Conservation (phyloP, 2,113 vertebrate species). For the Perca flavescens region DNA sequence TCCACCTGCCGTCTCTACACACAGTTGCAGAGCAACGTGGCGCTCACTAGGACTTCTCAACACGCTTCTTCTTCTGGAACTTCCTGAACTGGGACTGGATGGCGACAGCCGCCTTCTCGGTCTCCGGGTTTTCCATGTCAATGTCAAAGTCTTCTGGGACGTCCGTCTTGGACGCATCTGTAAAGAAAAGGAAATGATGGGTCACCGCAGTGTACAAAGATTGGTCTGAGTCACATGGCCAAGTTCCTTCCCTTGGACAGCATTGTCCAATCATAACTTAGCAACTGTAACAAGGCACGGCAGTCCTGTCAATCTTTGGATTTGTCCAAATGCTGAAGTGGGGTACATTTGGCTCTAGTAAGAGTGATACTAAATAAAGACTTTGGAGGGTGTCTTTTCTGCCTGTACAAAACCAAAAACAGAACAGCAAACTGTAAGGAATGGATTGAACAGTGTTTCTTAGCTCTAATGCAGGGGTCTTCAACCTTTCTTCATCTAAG, state of each 20-base stretch:
- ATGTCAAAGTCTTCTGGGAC: constrained; percentile 96
- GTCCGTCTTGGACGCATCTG: constrained; percentile 94
- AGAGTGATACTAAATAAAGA: not conserved
- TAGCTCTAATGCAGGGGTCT: too few species aligned
- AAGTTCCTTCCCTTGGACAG: not conserved
- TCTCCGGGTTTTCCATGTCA: constrained; percentile 97
- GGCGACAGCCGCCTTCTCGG: constrained; percentile 95
- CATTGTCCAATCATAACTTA: not conserved
- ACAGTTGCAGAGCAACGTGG: constrained; percentile 83
- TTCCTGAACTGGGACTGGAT: constrained; percentile 99
- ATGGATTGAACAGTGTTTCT: not conserved
- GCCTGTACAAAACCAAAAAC: too few species aligned
- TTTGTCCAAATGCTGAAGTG: not conserved
- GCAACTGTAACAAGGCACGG: not conserved
- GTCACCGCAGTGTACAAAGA: not conserved
- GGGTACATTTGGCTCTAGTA: not conserved
- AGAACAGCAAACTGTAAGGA: not conserved
- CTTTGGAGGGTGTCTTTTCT: not conserved
- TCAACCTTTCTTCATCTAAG: too few species aligned
- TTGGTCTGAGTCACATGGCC: not conserved
- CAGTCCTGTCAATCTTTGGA: not conserved
- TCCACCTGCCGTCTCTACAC: constrained; percentile 83
- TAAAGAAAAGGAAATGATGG: constrained; percentile 44
- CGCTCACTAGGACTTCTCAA: constrained; percentile 92
- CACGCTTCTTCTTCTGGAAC: constrained; percentile 99